phyloP scores from a whole-genome alignment of 30 jellyfish, hydroid and myxozoan genomes.

The Turritopsis rubra region DNA sequence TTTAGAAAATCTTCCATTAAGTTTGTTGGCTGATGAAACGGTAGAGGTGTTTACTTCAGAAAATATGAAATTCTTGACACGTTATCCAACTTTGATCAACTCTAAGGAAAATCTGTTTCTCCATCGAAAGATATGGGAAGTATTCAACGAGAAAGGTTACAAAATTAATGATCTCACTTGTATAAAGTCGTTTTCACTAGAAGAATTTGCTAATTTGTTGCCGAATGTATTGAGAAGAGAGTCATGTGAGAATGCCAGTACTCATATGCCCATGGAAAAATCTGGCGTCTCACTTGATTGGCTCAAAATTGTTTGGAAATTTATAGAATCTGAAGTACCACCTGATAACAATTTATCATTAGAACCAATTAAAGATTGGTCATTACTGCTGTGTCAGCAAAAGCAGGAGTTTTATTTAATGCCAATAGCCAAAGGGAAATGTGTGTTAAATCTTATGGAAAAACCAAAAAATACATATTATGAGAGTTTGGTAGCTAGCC shows the following conservation, averaged over 20 bases:
- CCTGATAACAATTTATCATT: neutral
- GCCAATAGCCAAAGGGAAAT: conserved; percentile 9
- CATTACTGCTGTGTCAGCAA: neutral
- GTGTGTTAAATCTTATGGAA: neutral
- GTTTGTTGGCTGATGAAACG: conserved; percentile 40
- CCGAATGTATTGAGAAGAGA: neutral
- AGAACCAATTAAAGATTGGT: neutral
- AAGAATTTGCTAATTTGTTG: neutral
- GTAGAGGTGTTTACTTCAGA: conserved; percentile 27
- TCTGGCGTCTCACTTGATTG: neutral
- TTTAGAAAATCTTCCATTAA: conserved; percentile 52
- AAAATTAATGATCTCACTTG: neutral
- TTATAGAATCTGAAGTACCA: neutral
- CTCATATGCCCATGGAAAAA: neutral
- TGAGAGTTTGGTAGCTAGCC: neutral
- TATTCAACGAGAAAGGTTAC: neutral
- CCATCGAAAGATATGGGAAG: neutral
- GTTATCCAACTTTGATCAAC: conserved; percentile 24
- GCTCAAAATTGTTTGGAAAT: neutral
- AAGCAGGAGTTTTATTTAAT: neutral
- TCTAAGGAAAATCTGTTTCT: neutral
- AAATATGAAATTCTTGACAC: conserved; percentile 33
- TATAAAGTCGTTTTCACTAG: neutral
- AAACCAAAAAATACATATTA: too few species aligned
- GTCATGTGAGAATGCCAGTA: neutral